Evolutionary conservation across 2,113 vertebrate genomes (phyloP).

Genomic region (Alexandromys fortis): DNA sequence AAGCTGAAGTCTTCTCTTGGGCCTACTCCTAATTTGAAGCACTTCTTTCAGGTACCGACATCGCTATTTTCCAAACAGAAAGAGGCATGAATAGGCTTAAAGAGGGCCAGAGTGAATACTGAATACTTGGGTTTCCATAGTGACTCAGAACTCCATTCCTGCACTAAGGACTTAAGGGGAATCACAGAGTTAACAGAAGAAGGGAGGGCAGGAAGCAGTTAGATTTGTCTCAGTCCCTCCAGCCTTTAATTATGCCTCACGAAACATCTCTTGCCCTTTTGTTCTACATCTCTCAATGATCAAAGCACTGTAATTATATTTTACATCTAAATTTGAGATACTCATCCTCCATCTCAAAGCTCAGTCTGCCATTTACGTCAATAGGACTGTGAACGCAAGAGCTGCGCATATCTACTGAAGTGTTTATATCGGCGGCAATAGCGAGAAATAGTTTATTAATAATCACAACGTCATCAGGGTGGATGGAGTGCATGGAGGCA

Average conservation of each 20-base stretch:
- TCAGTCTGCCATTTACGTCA: not conserved
- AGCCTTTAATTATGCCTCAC: not conserved
- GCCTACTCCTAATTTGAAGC: not conserved
- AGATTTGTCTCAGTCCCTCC: not conserved
- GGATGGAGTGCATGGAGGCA: not conserved
- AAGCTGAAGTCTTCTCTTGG: not conserved
- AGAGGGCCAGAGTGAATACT: not conserved
- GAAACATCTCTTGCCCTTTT: not conserved
- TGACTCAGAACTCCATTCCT: rapidly evolving
- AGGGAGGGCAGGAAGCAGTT: not conserved
- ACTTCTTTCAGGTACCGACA: rapidly evolving
- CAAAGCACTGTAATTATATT: conserved; percentile 21
- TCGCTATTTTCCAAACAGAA: not conserved
- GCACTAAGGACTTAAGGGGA: rapidly evolving
- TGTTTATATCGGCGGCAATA: conserved; percentile 50
- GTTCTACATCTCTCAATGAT: not conserved
- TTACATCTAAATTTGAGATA: conserved; percentile 7
- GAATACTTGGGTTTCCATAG: not conserved
- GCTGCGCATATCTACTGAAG: not conserved
- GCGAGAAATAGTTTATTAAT: conserved; percentile 67
- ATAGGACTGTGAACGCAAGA: not conserved
- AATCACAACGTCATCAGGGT: conserved; percentile 15
- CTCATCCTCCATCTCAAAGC: not conserved
- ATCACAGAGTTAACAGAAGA: not conserved
- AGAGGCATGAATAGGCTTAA: not conserved